Percentiles rank a stretch among this genome's conserved stretches.
These are phyloP conservation scores for Apodemus agrarius DNA, from an alignment of 2,797 vertebrate species.

Conservation along the genomic window DNA sequence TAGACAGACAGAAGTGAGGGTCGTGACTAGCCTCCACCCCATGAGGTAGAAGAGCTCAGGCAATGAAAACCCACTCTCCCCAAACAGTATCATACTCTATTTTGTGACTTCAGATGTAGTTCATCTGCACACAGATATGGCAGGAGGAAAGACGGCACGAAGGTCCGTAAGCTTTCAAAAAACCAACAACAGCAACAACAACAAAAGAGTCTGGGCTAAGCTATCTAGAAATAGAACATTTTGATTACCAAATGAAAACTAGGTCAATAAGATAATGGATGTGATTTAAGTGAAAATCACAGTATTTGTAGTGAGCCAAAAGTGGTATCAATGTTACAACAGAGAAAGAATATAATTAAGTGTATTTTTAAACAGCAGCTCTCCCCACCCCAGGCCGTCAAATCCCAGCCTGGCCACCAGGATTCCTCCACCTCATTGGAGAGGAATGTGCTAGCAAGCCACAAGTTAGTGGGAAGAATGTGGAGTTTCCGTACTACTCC, in stretches of 20 bases:
- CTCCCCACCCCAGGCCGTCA: slow-evolving; percentile 82
- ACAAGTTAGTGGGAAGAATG: slow-evolving; percentile 93
- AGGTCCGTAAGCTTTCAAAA: slow-evolving; percentile 55
- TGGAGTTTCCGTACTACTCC: slow-evolving; percentile 91
- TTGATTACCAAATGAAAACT: slow-evolving; percentile 83
- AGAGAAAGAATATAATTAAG: slow-evolving; percentile 88
- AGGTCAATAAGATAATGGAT: slow-evolving; percentile 87
- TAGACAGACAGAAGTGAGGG: slow-evolving; percentile 32
- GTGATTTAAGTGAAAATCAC: slow-evolving; percentile 86
- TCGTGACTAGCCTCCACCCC: not conserved
- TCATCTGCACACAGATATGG: slow-evolving; percentile 24
- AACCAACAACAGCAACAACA: not conserved
- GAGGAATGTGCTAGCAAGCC: slow-evolving; percentile 96
- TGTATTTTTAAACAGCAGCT: slow-evolving; percentile 87
- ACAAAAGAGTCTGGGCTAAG: slow-evolving; percentile 60
- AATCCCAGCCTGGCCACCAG: slow-evolving; percentile 83
- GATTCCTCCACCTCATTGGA: slow-evolving; percentile 92
- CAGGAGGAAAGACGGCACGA: not conserved
- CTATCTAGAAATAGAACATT: slow-evolving; percentile 86
- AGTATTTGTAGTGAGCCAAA: slow-evolving; percentile 87
- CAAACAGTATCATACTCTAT: not conserved
- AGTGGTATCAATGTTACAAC: slow-evolving; percentile 84
- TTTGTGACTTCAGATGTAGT: slow-evolving; percentile 27
- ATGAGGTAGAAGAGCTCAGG: not conserved
- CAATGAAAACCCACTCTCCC: not conserved